These are phyloP conservation scores for rabbit (Oryctolagus cuniculus) DNA, from an alignment of 2,113 vertebrate species.

Conservation along the genomic window mOryCun1.1 NC_091436.1:30589001-30589500, in stretches of 20 bases:
- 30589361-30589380: fast-evolving
- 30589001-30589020: background rate
- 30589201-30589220: background rate
- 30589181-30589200: background rate
- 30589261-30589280: background rate
- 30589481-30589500: background rate
- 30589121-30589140: background rate
- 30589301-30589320: background rate
- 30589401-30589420: background rate
- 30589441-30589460: background rate
- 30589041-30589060: background rate
- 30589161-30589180: background rate
- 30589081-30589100: fast-evolving
- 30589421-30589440: no score
- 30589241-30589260: background rate
- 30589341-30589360: fast-evolving
- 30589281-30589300: background rate
- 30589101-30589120: background rate
- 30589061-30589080: background rate
- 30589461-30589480: background rate
- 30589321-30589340: background rate
- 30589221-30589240: background rate
- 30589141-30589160: no score
- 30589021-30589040: background rate
- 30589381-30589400: background rate